phyloP scores from a whole-genome alignment of 1,140 invertebrate species.

The Neodiprion pinetum region DNA sequence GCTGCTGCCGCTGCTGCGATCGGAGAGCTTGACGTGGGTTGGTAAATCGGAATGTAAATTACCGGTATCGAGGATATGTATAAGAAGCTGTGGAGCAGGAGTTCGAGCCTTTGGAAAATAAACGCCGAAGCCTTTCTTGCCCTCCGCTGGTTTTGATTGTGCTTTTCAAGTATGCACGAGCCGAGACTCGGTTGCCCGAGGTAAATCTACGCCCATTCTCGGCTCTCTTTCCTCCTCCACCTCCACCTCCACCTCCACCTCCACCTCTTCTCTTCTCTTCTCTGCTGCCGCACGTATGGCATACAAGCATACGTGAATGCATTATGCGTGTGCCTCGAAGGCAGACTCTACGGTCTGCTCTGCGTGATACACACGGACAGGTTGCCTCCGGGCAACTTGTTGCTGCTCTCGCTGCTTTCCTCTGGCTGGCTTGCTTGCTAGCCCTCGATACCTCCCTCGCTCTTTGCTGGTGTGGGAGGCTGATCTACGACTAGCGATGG shows the following conservation, averaged over 20 bases:
- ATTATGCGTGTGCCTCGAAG: neutral
- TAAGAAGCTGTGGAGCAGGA: neutral
- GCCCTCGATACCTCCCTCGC: slow-evolving; percentile 3
- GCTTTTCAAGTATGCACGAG: slow-evolving; percentile 13
- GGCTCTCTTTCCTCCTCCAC: neutral
- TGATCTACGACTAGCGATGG: slow-evolving; percentile 7
- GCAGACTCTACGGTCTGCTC: neutral
- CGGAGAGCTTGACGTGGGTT: too few relatives aligned
- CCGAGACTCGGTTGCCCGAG: slow-evolving; percentile 16
- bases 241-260: neutral
- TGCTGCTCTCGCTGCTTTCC: slow-evolving; percentile 11
- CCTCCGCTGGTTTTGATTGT: slow-evolving; percentile 2
- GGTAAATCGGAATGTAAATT: too few relatives aligned
- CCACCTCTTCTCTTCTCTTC: neutral
- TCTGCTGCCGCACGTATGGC: slow-evolving; percentile 7
- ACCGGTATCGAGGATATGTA: neutral
- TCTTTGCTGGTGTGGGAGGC: slow-evolving; percentile 20
- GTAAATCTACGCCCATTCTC: slow-evolving; percentile 24
- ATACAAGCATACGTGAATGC: neutral
- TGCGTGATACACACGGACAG: slow-evolving; percentile 10
- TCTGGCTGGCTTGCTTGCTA: neutral
- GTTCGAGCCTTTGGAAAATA: neutral
- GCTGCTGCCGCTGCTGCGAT: too few relatives aligned
- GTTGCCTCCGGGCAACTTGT: slow-evolving; percentile 26
- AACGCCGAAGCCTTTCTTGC: neutral